Percentiles rank a stretch among this genome's conserved stretches.
Evolutionary conservation across 2,113 vertebrate genomes (phyloP).

Genomic region (Cebidichthys violaceus): DNA sequence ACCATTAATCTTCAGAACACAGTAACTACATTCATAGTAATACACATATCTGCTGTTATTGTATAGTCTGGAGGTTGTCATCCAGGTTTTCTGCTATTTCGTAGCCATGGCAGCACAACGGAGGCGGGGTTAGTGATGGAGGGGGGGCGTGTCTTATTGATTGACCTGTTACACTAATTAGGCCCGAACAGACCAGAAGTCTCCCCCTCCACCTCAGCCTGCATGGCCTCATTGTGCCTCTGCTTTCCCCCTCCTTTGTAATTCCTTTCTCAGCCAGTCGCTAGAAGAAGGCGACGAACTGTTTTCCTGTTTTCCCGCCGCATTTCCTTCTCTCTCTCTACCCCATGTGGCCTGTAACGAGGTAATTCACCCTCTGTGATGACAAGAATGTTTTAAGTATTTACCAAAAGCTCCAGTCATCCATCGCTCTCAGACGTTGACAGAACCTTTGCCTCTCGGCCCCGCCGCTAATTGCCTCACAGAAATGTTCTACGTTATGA

Average conservation of each 20-base stretch:
- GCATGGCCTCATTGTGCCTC: constrained; percentile 10
- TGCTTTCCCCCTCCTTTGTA: constrained; percentile 4
- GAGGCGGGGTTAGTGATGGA: constrained; percentile 28
- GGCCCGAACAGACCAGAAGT: constrained; percentile 22
- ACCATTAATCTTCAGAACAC: not conserved
- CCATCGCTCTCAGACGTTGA: constrained; percentile 50
- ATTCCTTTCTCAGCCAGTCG: constrained; percentile 40
- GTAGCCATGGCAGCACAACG: constrained; percentile 44
- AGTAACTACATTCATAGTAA: not conserved
- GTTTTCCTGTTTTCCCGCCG: constrained; percentile 23
- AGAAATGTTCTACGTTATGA: constrained; percentile 55
- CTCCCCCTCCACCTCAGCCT: not conserved
- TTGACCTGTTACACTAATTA: constrained; percentile 72
- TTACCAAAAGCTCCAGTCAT: constrained; percentile 55
- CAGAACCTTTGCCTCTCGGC: constrained; percentile 29
- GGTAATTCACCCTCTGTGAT: constrained; percentile 59
- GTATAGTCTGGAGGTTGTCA: not conserved
- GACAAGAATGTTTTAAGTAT: constrained; percentile 52
- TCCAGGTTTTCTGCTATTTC: not conserved
- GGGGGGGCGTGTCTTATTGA: constrained; percentile 61
- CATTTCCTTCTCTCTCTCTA: constrained; percentile 1
- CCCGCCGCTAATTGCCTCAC: constrained; percentile 64
- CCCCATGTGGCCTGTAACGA: constrained; percentile 43
- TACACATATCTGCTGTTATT: not conserved
- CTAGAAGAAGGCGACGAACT: constrained; percentile 55